Evolutionary conservation across 2,797 vertebrate species (phyloP), one percentile per base, ranked within the genome.

Genomic region (Dendrocincla fuliginosa): DNA sequence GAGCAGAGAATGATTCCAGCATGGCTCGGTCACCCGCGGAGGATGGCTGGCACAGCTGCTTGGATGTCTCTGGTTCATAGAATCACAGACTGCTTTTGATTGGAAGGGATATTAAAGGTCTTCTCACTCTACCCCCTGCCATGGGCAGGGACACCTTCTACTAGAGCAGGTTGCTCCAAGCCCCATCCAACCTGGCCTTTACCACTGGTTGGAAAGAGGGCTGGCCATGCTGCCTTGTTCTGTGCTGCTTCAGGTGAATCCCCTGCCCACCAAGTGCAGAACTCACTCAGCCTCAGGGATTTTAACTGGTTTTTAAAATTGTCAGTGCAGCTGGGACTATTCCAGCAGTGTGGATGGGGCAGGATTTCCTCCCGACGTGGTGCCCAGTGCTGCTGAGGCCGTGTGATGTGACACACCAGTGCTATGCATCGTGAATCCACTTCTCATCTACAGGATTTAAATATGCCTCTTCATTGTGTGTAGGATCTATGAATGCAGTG

Each of bases 301-400:
- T 33, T 11, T 8, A 25, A 30, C 11, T 25, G 20, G 1, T 11
- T 30, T 55, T 33, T 19, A 16, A 16, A 4, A 33, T 5, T 39
- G 39, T 28, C 63, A 18, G 23, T 37, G 53, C 53, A 60, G 39
- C 39, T n/a, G 12, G 93, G 89, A 75, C 90, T 83, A 53, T 89
- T 86, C 68, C 23, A 89, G 90, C 74, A 88, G 91, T 6, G 37
- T 79, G 84, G 74, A 53, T 61, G 87, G 78, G 93, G 71, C 87
- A 68, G 93, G 89, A 17, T 85, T 89, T 64, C 60, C 87, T 75
- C 41, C 88, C 27, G 11, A 67, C 55, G 23, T 17, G 25, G 70
- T 25, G 65, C 69, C 86, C 63, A 27, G 95, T 18, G 75, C 60
- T 60, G 46, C 91, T 13, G 11, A 8, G 63, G 63, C 82, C 73